Evolutionary conservation across 2,888 invertebrate species (phyloP).

Genomic region (Ectropis crepuscularia): DNA sequence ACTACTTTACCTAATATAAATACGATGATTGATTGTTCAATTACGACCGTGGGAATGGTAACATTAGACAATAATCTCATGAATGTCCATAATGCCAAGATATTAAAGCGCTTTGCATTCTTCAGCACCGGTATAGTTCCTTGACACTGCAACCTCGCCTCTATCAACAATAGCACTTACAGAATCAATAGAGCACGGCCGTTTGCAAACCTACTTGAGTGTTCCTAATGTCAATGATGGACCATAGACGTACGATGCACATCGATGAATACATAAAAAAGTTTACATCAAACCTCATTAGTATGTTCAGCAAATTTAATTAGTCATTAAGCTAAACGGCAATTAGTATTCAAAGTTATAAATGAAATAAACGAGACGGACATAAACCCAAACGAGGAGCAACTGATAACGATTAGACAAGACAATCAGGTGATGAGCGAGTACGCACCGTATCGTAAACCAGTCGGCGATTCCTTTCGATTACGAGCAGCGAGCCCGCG

Average conservation of each 20-base stretch:
- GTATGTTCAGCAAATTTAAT: slow-evolving; percentile 2
- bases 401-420: slow-evolving; percentile 54
- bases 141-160: slow-evolving; percentile 73
- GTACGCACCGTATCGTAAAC: slow-evolving; percentile 75
- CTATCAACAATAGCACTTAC: slow-evolving; percentile 62
- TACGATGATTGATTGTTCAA: slow-evolving; percentile 11
- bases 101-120: slow-evolving; percentile 41
- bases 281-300: background rate
- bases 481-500: slow-evolving; percentile 50
- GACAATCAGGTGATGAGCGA: slow-evolving; percentile 54
- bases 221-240: too few species aligned
- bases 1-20: background rate
- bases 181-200: slow-evolving; percentile 71
- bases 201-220: slow-evolving; percentile 59
- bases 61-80: slow-evolving; percentile 17
- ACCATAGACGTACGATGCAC: too few species aligned
- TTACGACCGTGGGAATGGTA: slow-evolving; percentile 17
- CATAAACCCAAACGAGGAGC: slow-evolving; percentile 49
- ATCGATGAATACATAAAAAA: too few species aligned
- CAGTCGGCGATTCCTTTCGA: slow-evolving; percentile 66
- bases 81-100: slow-evolving; percentile 46
- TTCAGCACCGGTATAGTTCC: slow-evolving; percentile 47
- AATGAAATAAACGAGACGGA: slow-evolving; percentile 11
- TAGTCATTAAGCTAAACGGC: background rate
- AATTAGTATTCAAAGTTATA: slow-evolving; percentile 8